Evolutionary conservation across 2,113 vertebrate genomes (phyloP).

Genomic region (Podilymbus podiceps): DNA sequence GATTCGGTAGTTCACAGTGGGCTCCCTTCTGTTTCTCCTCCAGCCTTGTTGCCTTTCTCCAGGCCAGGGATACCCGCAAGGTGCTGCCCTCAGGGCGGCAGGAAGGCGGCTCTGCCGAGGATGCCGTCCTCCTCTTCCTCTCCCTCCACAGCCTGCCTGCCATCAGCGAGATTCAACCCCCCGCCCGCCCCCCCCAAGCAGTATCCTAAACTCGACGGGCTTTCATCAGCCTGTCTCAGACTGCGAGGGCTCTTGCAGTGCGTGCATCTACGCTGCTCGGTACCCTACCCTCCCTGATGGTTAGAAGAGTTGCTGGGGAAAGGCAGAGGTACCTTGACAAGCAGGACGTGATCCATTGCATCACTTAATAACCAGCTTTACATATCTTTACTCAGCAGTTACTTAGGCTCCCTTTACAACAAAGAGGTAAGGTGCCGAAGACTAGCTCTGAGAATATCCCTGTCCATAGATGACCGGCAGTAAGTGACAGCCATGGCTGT

Average conservation of each 20-base stretch:
- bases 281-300: not conserved
- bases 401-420: not conserved
- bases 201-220: not conserved
- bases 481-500: not conserved
- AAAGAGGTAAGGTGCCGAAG: not conserved
- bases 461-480: not conserved
- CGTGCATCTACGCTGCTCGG: not conserved
- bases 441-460: not conserved
- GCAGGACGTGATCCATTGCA: not conserved
- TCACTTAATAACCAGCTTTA: not conserved
- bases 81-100: not conserved
- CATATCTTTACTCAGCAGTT: not conserved
- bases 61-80: too few relatives aligned
- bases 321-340: not conserved
- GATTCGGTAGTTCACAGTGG: fast-evolving
- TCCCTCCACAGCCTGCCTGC: not conserved
- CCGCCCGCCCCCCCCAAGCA: too few relatives aligned
- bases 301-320: not conserved
- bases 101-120: not conserved
- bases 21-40: not conserved
- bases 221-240: not conserved
- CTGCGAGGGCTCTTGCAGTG: not conserved
- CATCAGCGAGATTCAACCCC: not conserved
- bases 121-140: too few relatives aligned
- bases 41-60: not conserved